Conservation (phyloP, 2,113 vertebrate species). For the Ochotona princeps region DNA sequence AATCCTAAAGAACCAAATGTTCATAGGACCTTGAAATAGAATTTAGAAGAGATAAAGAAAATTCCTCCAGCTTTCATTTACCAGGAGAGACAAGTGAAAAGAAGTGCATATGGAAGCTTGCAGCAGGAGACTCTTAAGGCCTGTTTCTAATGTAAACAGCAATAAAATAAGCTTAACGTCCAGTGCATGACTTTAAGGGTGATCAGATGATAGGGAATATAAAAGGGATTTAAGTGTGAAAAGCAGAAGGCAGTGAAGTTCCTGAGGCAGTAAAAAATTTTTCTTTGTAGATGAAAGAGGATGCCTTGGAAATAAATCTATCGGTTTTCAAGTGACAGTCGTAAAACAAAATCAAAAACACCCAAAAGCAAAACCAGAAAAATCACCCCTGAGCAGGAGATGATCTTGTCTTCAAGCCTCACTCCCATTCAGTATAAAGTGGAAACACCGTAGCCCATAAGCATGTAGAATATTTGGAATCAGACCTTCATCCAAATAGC, state of each 20-base stretch:
- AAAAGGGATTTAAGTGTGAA: slow-evolving; percentile 53
- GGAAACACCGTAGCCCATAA: neutral
- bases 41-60: neutral
- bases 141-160: slow-evolving; percentile 33
- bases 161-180: slow-evolving; percentile 48
- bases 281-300: slow-evolving; percentile 63
- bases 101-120: neutral
- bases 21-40: neutral
- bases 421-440: neutral
- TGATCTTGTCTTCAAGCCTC: neutral
- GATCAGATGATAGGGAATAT: slow-evolving; percentile 40
- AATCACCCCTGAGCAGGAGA: neutral
- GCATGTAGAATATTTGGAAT: neutral
- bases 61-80: neutral
- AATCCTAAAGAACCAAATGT: slow-evolving; percentile 41
- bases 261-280: slow-evolving; percentile 30
- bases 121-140: neutral
- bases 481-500: neutral
- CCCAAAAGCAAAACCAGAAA: slow-evolving; percentile 25
- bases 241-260: slow-evolving; percentile 2
- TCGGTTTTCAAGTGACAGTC: neutral
- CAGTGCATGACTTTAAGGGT: slow-evolving; percentile 1
- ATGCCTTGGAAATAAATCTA: slow-evolving; percentile 62
- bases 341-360: slow-evolving; percentile 57
- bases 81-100: neutral